Conservation (phyloP, 2,113 vertebrate species). For the Chionis minor region DNA sequence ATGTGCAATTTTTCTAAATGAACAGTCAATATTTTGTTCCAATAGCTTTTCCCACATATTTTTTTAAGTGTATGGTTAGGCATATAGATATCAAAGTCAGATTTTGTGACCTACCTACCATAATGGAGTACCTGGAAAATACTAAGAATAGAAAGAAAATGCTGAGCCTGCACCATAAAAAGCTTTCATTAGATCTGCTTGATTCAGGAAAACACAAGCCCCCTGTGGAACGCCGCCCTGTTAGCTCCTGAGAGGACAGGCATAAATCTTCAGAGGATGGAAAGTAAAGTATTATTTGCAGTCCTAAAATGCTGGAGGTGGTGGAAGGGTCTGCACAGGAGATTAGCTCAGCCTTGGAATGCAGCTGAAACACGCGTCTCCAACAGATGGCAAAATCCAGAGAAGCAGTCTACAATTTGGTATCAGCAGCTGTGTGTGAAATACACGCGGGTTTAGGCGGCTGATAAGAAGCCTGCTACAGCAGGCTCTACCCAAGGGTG, state of each 20-base stretch:
- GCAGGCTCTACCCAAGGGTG: not conserved
- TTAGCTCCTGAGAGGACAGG: not conserved
- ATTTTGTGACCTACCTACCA: not conserved
- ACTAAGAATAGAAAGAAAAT: not conserved
- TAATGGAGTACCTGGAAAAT: not conserved
- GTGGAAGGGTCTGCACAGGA: not conserved
- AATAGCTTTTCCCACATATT: not conserved
- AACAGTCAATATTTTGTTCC: not conserved
- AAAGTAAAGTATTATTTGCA: not conserved
- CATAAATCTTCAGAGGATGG: not conserved
- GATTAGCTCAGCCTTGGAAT: slow-evolving; percentile 32
- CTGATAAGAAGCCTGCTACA: not conserved
- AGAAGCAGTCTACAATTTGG: not conserved
- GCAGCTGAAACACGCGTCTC: not conserved
- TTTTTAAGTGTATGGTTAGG: not conserved
- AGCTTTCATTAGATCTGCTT: not conserved
- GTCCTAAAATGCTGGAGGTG: not conserved
- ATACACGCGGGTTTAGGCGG: accelerated
- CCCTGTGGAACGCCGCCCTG: not conserved
- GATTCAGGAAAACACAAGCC: not conserved
- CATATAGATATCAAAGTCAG: not conserved
- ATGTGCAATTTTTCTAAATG: not conserved
- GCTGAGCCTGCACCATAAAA: not conserved
- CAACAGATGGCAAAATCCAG: slow-evolving; percentile 56
- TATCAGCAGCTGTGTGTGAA: slow-evolving; percentile 24